These are phyloP conservation scores for Porites rus DNA, from an alignment of 92 coral and sea anemone species.

Conservation along the genomic window DNA sequence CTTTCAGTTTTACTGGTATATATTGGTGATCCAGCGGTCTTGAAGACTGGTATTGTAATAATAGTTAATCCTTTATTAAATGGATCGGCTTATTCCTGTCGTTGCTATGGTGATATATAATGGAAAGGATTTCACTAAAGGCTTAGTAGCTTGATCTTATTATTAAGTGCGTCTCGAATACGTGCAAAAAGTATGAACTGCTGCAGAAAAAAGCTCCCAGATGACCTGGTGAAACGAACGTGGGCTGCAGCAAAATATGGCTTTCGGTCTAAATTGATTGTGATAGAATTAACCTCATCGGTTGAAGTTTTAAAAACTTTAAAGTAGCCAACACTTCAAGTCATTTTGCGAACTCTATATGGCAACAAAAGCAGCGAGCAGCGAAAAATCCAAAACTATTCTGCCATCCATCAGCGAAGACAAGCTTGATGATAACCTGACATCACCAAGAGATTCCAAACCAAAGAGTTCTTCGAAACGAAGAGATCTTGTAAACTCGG, in stretches of 20 bases:
- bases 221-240: too few species aligned
- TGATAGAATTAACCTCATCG: too few species aligned
- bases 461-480: conserved; percentile 7
- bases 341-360: neutral
- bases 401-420: conserved; percentile 23
- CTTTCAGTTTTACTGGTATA: neutral
- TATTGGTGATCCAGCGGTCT: neutral
- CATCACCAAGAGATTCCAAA: neutral
- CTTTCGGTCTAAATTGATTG: neutral
- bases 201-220: too few species aligned
- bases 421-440: neutral
- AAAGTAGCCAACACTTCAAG: too few species aligned
- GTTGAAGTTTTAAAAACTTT: too few species aligned
- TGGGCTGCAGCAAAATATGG: too few species aligned
- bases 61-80: neutral
- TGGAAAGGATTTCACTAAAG: conserved; percentile 9
- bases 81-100: neutral
- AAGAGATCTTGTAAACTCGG: too few species aligned
- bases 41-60: neutral
- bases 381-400: neutral
- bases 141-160: conserved; percentile 6
- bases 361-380: conserved; percentile 1
- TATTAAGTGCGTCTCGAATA: neutral
- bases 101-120: conserved; percentile 24
- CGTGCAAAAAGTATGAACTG: neutral